phyloP scores from a whole-genome alignment of 2,888 invertebrate species.

The Azorinus chamasolen region DNA sequence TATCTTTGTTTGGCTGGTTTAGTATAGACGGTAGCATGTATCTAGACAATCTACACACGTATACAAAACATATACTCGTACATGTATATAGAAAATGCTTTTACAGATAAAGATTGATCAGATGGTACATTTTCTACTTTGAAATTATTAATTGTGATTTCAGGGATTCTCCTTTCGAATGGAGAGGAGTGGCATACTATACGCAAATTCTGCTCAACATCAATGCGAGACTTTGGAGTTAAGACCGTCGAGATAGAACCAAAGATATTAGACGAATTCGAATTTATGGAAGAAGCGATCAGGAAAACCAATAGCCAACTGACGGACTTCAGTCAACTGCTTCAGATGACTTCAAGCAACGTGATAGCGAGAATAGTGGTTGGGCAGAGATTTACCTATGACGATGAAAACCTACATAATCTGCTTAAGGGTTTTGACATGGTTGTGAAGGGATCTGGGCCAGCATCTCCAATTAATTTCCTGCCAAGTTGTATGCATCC shows the following conservation, averaged over 20 bases:
- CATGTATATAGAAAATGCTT: too few relatives aligned
- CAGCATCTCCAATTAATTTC: constrained; percentile 38
- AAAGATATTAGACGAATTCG: neutral
- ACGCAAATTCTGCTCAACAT: neutral
- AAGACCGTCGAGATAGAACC: neutral
- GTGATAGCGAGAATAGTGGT: constrained; percentile 68
- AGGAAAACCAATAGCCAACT: neutral
- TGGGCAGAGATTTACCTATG: constrained; percentile 63
- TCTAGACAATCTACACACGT: too few relatives aligned
- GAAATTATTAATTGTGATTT: neutral
- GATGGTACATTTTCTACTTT: neutral
- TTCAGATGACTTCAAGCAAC: constrained; percentile 28
- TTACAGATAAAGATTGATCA: too few relatives aligned
- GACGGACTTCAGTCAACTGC: neutral
- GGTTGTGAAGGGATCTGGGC: constrained; percentile 29
- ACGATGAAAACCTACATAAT: constrained; percentile 45
- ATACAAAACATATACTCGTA: too few relatives aligned
- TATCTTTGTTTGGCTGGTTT: too few relatives aligned
- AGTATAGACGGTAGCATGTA: too few relatives aligned
- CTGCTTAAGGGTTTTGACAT: constrained; percentile 29
- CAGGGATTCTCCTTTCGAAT: neutral
- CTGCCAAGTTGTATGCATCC: constrained; percentile 40
- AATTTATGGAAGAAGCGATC: neutral
- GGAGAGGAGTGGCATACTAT: constrained; percentile 1
- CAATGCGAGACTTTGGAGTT: neutral